Base-by-base conservation (phyloP, 2,888 invertebrate species). In the Leptopilina drosophilae region DNA sequence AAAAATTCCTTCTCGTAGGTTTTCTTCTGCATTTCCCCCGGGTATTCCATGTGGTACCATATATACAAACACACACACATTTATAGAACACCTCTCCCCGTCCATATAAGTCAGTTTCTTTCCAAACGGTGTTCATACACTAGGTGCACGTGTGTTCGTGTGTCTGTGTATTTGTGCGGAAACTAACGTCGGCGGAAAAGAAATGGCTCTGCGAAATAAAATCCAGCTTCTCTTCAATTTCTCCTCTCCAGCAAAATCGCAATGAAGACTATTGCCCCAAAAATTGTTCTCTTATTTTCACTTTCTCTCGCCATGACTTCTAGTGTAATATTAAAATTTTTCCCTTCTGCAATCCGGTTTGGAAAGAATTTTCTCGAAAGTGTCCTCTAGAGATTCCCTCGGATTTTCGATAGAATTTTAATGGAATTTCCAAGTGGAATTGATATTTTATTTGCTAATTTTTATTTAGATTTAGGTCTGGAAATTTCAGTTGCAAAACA, bases 11-110 rank as follows among this genome's bases (percentile, higher is more conserved):
- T 78, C 80, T 83, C 62, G 69, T 82, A 73, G 7, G 79, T 82
- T 82, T 76, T 66, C 80, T 40, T 78, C 20, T 78, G 82, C 85
- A 83, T 85, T 85, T 85, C 86, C 84, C 85, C 65, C 59, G 83
- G 82, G 83, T 49, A 86, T 78, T 77, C 77, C 75, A 59, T 73
- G 73, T 73, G 56, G 26, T 73, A 73, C 73, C 33, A 33, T 33
- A 33, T 33, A 33, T 33, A 33, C 33, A 33, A 33, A 33, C 33
- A 33, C 33, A 33, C 33, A 3, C 33, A 33, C 5, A 33, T 33
- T 33, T 3, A 33, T 33, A 33, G n/a, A 9, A 2, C 49, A 49
- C 49, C 49, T 11, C 33, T 75, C 42, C 67, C 9, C 67, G 69
- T 73, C 56, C 40, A 73, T 33, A 33, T 73, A 73, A 73, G 73